phyloP scores from a whole-genome alignment of 1,140 invertebrate genomes.

The Leptinotarsa defecta region DNA sequence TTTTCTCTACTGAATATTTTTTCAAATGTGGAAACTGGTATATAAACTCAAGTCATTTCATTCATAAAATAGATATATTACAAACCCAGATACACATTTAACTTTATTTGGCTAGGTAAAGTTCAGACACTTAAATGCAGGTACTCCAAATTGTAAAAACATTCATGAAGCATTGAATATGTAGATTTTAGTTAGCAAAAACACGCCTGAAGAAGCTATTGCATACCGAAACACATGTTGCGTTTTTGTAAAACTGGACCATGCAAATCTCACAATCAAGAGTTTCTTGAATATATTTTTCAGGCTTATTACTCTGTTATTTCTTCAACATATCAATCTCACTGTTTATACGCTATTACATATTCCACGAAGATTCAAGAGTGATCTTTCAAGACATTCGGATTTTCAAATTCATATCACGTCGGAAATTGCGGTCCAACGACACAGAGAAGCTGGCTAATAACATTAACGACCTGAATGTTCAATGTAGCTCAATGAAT shows the following conservation, averaged over 20 bases:
- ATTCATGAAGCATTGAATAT: background rate
- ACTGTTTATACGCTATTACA: background rate
- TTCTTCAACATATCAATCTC: background rate
- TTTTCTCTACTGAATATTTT: too few relatives aligned
- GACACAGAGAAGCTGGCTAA: background rate
- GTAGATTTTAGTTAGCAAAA: background rate
- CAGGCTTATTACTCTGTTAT: background rate
- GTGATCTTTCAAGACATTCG: background rate
- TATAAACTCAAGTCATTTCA: too few relatives aligned
- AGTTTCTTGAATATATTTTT: background rate
- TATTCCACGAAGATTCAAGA: background rate
- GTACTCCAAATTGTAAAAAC: background rate
- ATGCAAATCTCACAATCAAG: background rate
- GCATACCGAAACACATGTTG: background rate
- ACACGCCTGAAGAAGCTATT: too few relatives aligned
- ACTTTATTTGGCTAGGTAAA: background rate
- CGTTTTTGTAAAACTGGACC: background rate
- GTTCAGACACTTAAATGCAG: background rate
- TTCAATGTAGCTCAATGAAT: background rate
- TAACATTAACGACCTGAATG: conserved; percentile 2
- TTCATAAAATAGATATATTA: too few relatives aligned
- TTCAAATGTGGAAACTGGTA: too few relatives aligned
- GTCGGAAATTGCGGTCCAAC: background rate
- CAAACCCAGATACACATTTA: too few relatives aligned
- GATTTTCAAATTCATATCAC: background rate